A percentile compares a stretch with the other conserved stretches of the same genome.
Conservation (phyloP, 2,888 invertebrate species). For the Megaustenia siamemsis region DNA sequence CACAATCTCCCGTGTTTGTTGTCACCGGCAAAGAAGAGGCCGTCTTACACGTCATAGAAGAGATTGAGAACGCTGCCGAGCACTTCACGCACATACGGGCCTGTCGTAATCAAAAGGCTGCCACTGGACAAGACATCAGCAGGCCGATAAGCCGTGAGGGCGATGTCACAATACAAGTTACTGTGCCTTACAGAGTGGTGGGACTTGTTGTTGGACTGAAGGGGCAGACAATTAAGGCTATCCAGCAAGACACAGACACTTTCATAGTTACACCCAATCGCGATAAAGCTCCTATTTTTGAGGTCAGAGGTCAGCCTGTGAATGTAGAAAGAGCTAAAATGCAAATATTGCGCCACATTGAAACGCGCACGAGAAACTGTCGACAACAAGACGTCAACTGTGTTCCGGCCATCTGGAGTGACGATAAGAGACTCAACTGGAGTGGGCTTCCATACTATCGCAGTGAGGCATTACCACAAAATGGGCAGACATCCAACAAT, state of each 20-base stretch:
- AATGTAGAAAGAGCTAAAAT: constrained; percentile 96
- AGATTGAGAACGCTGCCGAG: constrained; percentile 98
- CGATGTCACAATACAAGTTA: constrained; percentile 84
- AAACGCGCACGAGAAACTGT: constrained; percentile 89
- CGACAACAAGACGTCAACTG: constrained; percentile 65
- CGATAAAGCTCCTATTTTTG: constrained; percentile 99
- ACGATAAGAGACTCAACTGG: constrained; percentile 24
- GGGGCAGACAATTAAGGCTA: constrained; percentile 99
- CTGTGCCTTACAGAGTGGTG: constrained; percentile 98
- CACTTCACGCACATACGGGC: constrained; percentile 95
- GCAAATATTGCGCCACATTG: constrained; percentile 99
- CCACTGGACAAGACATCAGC: constrained; percentile 19
- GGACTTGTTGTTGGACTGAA: constrained; percentile 99
- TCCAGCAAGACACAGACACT: constrained; percentile 99
- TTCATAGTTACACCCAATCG: constrained; percentile 99
- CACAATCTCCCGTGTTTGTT: constrained; percentile 99
- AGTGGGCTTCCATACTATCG: constrained; percentile 16
- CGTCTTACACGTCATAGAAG: constrained; percentile 96
- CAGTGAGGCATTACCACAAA: not conserved
- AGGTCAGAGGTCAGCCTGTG: constrained; percentile 97
- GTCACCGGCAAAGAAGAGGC: constrained; percentile 99
- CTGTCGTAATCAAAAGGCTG: constrained; percentile 67
- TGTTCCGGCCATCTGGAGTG: constrained; percentile 33
- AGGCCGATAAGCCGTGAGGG: constrained; percentile 44
- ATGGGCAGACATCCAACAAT: not conserved